Evolutionary conservation across 2,888 invertebrate genomes (phyloP), one percentile per base, ranked within the genome.

Genomic region (Ctenicera cuprea): DNA sequence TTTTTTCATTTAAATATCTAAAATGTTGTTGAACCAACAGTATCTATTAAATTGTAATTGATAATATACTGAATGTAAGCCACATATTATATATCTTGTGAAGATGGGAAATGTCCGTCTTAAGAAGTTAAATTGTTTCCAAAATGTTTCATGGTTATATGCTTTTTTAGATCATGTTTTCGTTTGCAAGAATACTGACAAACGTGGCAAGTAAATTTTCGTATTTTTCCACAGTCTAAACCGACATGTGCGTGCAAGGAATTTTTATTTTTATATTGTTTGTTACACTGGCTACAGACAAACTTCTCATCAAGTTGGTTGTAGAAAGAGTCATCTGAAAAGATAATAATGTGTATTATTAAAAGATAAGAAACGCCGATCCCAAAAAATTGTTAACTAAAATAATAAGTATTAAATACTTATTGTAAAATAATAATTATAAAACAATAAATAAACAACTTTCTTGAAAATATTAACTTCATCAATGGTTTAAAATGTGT

Each of bases 101-200:
- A n/a, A n/a, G n/a, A n/a, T n/a, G n/a, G n/a, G n/a, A n/a, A n/a
- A n/a, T n/a, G n/a, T n/a, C n/a, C n/a, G n/a, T n/a, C n/a, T n/a
- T n/a, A n/a, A n/a, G n/a, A n/a, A n/a, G n/a, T n/a, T 33, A 5
- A 3, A 33, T 33, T 9, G n/a, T n/a, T n/a, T n/a, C 7, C 7
- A 33, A 33, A 33, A 41, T 41, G 41, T 14, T 41, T 41, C 2
- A 41, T 3, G 3, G n/a, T n/a, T n/a, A 41, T 7, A 14, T 41
- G 41, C 7, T 14, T 41, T 41, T 41, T 41, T 16, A 80, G 62
- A 57, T 77, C 77, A 33, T 75, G 72, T 50, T 78, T 81, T 48
- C 79, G 77, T 9, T 77, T 77, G 20, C 76, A 80, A 43, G 52
- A 71, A 61, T 68, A 74, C 9, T 68, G 45, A 64, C 81, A 81